These are phyloP conservation scores for Harpalus rubripes DNA, from an alignment of 2,888 invertebrate species.

Conservation along the genomic window DNA sequence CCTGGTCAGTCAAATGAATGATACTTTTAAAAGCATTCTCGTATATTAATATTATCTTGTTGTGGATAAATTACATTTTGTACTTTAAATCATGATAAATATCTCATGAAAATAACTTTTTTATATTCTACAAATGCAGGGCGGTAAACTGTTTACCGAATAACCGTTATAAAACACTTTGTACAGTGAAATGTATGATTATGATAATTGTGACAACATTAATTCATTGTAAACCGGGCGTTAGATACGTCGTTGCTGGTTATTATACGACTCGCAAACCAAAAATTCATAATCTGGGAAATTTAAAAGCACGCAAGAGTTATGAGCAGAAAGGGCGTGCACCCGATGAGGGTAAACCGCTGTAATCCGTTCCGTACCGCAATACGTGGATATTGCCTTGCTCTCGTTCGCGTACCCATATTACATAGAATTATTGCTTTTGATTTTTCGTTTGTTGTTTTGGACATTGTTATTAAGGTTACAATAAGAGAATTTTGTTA, in stretches of 20 bases:
- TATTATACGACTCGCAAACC: slow-evolving; percentile 52
- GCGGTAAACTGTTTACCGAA: not conserved
- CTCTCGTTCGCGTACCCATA: slow-evolving; percentile 1
- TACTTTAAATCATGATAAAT: no score
- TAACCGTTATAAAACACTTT: not conserved
- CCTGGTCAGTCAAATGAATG: no score
- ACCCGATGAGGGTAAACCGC: slow-evolving; percentile 12
- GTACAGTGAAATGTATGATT: slow-evolving; percentile 5
- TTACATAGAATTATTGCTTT: not conserved
- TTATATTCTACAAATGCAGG: not conserved
- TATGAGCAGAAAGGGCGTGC: slow-evolving; percentile 43
- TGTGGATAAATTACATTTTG: no score
- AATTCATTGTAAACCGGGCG: slow-evolving; percentile 53
- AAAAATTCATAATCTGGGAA: slow-evolving; percentile 65
- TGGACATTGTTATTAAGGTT: not conserved
- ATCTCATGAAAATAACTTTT: not conserved
- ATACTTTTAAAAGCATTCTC: no score
- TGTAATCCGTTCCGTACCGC: slow-evolving; percentile 6
- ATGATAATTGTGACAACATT: slow-evolving; percentile 48
- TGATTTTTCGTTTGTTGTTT: slow-evolving; percentile 2
- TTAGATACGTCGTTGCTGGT: slow-evolving; percentile 19
- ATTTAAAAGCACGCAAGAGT: slow-evolving; percentile 62
- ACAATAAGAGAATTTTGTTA: not conserved
- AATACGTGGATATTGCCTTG: not conserved
- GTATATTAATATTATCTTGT: no score